These are phyloP conservation scores for Chymomyza fuscimana DNA, from an alignment of 2,888 invertebrate genomes.

Conservation along the genomic window DNA sequence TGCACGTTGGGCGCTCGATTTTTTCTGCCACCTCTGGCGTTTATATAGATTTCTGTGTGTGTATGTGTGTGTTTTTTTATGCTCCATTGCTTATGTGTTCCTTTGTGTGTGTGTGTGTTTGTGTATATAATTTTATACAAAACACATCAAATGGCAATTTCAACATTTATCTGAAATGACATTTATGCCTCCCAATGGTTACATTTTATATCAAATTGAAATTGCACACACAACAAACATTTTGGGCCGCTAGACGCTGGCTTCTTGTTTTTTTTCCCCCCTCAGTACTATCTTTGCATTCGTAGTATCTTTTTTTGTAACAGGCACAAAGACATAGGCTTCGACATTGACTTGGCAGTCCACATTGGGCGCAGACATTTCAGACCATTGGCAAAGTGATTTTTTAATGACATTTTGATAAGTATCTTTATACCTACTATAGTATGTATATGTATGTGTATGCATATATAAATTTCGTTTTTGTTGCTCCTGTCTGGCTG, in stretches of 20 bases:
- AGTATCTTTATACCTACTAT: constrained; percentile 36
- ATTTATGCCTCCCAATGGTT: constrained; percentile 70
- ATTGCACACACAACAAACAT: constrained; percentile 42
- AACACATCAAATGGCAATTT: constrained; percentile 64
- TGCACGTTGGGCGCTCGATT: not conserved
- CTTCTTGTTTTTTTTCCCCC: not conserved
- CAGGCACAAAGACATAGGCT: not conserved
- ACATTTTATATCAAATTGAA: constrained; percentile 59
- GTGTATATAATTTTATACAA: constrained; percentile 38
- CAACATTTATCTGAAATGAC: constrained; percentile 70
- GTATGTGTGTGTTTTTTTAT: constrained; percentile 19
- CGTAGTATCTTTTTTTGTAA: constrained; percentile 4
- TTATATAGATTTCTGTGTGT: constrained; percentile 32
- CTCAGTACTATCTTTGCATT: constrained; percentile 6
- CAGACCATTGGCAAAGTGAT: constrained; percentile 48
- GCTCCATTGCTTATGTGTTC: constrained; percentile 24
- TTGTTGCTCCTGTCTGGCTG: not conserved
- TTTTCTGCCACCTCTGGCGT: constrained; percentile 22
- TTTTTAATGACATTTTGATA: constrained; percentile 65
- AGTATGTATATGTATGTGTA: too few relatives aligned
- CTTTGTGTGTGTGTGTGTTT: constrained; percentile 14
- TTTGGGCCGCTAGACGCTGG: not conserved
- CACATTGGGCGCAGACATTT: constrained; percentile 6
- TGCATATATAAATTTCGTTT: not conserved
- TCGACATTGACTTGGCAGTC: not conserved